Base-by-base conservation (phyloP, 1,140 invertebrate species). In the Probaryconus sp. region DNA sequence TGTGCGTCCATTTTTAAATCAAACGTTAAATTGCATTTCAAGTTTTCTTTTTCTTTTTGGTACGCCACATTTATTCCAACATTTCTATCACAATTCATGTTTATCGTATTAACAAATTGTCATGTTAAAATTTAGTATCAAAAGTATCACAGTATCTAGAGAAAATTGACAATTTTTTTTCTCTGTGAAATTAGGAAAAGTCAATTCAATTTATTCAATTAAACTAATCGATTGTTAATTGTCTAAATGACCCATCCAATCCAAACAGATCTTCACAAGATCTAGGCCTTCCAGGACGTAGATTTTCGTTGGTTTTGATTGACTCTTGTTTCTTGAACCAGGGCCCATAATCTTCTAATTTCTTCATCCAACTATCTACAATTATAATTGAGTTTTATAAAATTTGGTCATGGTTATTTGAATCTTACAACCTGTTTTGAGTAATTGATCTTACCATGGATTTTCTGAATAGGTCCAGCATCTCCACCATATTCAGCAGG, bases 221-320 rank as follows among this genome's bases (percentile, higher is more conserved):
- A 14, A n/a, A 9, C 88, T 89, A 95, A 87, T 95, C 94, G 68
- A 95, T 94, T 20, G 89, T 83, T 4, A 95, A 82, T 85, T 95
- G 92, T 77, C 93, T 89, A 84, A 95, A 95, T 16, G 93, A 94
- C 31, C 94, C 94, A 69, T 95, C 94, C 74, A 95, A 89, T 17
- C 94, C 94, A 67, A 95, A 95, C 0, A 95, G 83, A 79, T 95
- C 93, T 70, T 94, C 93, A 51, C 92, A 91, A 40, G 93, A 94
- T 78, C 93, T 95, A 28, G 94, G 93, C 79, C 92, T 92, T 21
- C 92, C 94, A 0, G 92, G 92, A 71, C 94, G 89, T 47, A 93
- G 90, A 0, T 89, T 87, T 81, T 95, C 94, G 74, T 94, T 93
- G 0, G 93, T 90, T 79, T 92, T 92, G 7, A 94, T 81, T 2